A percentile compares a stretch with the other conserved stretches of the same genome.
Conservation (phyloP, 2,113 vertebrate genomes). For the Ammodramus savannarum region DNA sequence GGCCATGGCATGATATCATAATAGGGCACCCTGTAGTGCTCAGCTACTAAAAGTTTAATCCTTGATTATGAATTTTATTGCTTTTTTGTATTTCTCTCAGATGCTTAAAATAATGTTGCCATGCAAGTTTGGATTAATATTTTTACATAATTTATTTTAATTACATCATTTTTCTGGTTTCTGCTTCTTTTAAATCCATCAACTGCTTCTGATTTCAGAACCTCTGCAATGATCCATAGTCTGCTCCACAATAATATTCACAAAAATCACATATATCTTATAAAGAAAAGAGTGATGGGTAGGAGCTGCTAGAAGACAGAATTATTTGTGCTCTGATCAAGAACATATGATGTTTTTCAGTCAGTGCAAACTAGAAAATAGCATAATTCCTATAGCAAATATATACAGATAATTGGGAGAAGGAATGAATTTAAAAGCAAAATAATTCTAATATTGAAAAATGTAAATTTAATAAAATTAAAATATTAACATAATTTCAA, state of each 20-base stretch:
- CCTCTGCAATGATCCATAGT: not conserved
- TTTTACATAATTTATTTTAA: constrained; percentile 59
- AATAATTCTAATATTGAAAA: not conserved
- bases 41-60: constrained; percentile 62
- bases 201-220: not conserved
- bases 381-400: not conserved
- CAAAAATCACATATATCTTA: not conserved
- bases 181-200: not conserved
- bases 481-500: not conserved
- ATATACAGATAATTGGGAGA: not conserved
- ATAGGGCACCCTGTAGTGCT: constrained; percentile 55
- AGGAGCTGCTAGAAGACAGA: not conserved
- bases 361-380: not conserved
- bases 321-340: not conserved
- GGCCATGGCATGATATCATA: constrained; percentile 25
- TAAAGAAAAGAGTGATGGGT: not conserved
- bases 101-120: constrained; percentile 49
- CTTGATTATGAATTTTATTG: constrained; percentile 42
- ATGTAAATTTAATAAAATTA: not conserved
- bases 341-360: not conserved
- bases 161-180: not conserved
- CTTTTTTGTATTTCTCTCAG: constrained; percentile 52
- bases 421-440: not conserved
- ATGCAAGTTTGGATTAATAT: constrained; percentile 54
- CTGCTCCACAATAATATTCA: not conserved